Base-by-base conservation (phyloP, 2,113 vertebrate genomes). In the Trematomus loennbergii region DNA sequence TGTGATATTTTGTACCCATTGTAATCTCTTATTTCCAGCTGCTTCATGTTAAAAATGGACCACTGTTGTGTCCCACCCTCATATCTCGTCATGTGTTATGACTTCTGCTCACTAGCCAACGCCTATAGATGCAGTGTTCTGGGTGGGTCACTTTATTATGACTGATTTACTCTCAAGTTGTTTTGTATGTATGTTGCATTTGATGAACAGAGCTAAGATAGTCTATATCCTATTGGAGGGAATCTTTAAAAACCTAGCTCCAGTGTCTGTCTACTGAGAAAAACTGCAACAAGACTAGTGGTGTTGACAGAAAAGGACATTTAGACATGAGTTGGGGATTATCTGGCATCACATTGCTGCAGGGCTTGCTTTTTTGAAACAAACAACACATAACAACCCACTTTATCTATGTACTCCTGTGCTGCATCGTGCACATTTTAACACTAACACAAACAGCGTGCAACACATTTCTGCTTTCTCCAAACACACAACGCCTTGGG, bases 1-100 rank as follows among this genome's bases (percentile, higher is more conserved):
- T 40, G 55, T 7, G 63, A 33, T 12, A 29, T 20, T 55, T 54
- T 18, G 33, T 79, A 74, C 67, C 53, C 25, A 65, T 63, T 59
- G 46, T 81, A 55, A 7, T 22, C 40, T 10, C 43, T 67, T 58
- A 5, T 72, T 62, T 76, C 43, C 66, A 77, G 68, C 70, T 85
- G 82, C 33, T 79, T 78, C 40, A n/a, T 73, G 61, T 86, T 79
- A 70, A 62, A 76, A 75, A 16, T 0, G 61, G 67, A 83, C 76
- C 75, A n/a, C n/a, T 50, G 52, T 12, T 55, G 60, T n/a, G 33
- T 70, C 63, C 81, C 86, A 80, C 78, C 88, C 84, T 73, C 58
- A 29, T 49, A 29, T 59, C 40, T 55, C 25, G 46, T 82, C 69
- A 29, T 12, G 25, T 69, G 79, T 54, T 75, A 82, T 7, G 17